Percentiles rank a stretch among this genome's conserved stretches.
These are phyloP conservation scores for Torymus auratus DNA, from an alignment of 2,888 invertebrate genomes.

Conservation along the genomic window DNA sequence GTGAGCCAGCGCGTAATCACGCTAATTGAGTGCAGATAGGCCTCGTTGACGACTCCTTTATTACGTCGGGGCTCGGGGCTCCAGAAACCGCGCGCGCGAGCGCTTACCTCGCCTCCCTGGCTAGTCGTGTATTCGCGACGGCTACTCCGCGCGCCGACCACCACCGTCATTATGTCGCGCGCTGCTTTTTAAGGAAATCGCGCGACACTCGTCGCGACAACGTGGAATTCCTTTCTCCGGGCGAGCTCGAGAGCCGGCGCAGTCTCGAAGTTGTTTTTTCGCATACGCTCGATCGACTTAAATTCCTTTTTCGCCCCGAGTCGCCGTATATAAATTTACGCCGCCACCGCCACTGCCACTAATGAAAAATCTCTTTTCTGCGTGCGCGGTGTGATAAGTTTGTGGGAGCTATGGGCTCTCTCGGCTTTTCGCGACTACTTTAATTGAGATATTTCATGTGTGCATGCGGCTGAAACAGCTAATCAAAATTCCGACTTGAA, in stretches of 20 bases:
- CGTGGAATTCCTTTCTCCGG: constrained; percentile 26
- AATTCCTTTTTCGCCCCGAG: constrained; percentile 1
- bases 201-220: constrained; percentile 40
- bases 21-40: constrained; percentile 75
- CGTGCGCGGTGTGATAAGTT: background rate
- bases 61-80: constrained; percentile 65
- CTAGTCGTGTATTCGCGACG: background rate
- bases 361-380: background rate
- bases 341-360: background rate
- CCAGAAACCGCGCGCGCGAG: constrained; percentile 53
- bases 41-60: constrained; percentile 74
- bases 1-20: constrained; percentile 67
- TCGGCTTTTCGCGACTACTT: too few relatives aligned
- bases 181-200: constrained; percentile 43
- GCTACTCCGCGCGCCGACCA: too few relatives aligned
- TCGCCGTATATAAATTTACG: too few relatives aligned
- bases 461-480: too few relatives aligned
- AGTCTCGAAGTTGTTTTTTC: constrained; percentile 25
- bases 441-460: too few relatives aligned
- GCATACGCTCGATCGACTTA: background rate
- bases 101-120: constrained; percentile 8
- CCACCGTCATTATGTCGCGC: constrained; percentile 40
- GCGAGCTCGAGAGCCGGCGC: constrained; percentile 1
- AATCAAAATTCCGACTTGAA: too few relatives aligned
- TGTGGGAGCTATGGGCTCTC: too few relatives aligned